Evolutionary conservation across 2,113 vertebrate genomes (phyloP).

Genomic region (Caloenas nicobarica): DNA sequence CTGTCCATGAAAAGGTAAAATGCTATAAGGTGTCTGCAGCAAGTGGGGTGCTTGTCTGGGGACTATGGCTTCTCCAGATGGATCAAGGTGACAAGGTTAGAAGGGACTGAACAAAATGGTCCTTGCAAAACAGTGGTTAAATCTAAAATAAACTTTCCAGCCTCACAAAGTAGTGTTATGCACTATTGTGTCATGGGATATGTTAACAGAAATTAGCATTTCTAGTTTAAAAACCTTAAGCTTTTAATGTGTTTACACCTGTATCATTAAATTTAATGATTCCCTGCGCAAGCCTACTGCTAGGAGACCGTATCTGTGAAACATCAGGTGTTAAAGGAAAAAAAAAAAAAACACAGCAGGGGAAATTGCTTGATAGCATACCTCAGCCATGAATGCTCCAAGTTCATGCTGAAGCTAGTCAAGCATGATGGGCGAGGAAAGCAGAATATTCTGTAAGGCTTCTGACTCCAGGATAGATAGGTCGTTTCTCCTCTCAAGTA

Average conservation of each 20-base stretch:
- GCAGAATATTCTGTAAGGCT: not conserved
- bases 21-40: not conserved
- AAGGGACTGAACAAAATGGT: not conserved
- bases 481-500: not conserved
- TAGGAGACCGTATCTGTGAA: accelerated
- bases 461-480: not conserved
- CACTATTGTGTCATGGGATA: not conserved
- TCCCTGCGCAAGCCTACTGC: not conserved
- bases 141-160: not conserved
- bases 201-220: not conserved
- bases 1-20: not conserved
- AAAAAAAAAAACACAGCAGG: no score
- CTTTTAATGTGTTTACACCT: not conserved
- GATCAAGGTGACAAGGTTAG: not conserved
- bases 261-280: not conserved
- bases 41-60: not conserved
- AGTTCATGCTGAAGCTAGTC: not conserved
- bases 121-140: not conserved
- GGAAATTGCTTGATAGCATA: not conserved
- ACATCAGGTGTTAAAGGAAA: not conserved
- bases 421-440: not conserved
- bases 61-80: not conserved
- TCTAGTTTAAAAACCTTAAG: not conserved
- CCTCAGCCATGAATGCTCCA: not conserved
- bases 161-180: not conserved